phyloP scores from a whole-genome alignment of 2,113 vertebrate species.

The Megaptera novaeangliae region DNA sequence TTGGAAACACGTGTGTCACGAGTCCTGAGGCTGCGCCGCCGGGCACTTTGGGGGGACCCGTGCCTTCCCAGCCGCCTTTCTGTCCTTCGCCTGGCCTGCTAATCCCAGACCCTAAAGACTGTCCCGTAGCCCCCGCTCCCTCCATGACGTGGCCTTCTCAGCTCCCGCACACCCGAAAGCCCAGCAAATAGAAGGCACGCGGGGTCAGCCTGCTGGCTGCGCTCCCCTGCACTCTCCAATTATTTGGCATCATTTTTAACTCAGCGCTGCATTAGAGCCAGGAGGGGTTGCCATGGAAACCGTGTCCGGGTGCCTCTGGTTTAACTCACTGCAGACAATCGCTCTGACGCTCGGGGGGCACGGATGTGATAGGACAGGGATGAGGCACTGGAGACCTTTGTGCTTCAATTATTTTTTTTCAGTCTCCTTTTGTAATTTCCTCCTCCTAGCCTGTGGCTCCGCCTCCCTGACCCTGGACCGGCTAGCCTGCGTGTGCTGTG shows the following conservation, averaged over 20 bases:
- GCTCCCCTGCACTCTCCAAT: slow-evolving; percentile 75
- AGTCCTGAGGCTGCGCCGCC: rapidly evolving
- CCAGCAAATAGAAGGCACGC: background rate
- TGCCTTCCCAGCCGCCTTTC: background rate
- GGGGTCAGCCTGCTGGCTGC: slow-evolving; percentile 7
- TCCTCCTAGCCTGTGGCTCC: background rate
- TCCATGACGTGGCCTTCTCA: background rate
- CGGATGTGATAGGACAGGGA: slow-evolving; percentile 72
- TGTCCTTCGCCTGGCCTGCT: background rate
- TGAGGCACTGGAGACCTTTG: slow-evolving; percentile 65
- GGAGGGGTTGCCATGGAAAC: slow-evolving; percentile 82
- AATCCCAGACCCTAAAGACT: background rate
- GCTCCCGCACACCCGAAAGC: slow-evolving; percentile 46
- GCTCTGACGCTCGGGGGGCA: slow-evolving; percentile 74
- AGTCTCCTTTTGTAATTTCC: slow-evolving; percentile 65
- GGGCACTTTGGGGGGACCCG: background rate
- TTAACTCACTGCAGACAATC: slow-evolving; percentile 82
- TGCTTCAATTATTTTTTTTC: background rate
- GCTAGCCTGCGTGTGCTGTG: background rate
- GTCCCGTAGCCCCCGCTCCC: background rate
- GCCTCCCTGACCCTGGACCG: background rate
- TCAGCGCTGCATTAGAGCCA: slow-evolving; percentile 81
- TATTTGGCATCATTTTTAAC: slow-evolving; percentile 83
- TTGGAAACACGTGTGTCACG: background rate
- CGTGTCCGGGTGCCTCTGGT: slow-evolving; percentile 78